Conservation (phyloP, 1,140 invertebrate species). For the Battus philenor region DNA sequence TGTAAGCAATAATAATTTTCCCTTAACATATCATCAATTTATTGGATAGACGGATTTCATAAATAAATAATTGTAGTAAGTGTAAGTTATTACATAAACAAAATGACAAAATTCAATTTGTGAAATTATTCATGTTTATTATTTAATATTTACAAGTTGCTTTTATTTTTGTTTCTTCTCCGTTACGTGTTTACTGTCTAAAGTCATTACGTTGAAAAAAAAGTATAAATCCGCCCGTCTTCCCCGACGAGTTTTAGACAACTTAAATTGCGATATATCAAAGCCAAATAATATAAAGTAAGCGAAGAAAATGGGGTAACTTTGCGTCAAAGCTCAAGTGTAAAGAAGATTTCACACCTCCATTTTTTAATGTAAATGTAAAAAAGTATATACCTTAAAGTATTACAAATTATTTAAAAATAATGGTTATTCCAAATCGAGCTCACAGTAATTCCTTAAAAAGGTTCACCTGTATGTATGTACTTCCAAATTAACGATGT, state of each 20-base stretch:
- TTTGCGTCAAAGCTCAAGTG: constrained; percentile 40
- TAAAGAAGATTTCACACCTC: constrained; percentile 31
- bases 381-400: too few species aligned
- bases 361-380: not conserved
- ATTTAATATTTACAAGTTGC: constrained; percentile 15
- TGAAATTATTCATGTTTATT: constrained; percentile 6
- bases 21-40: too few species aligned
- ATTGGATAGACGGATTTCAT: too few species aligned
- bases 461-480: too few species aligned
- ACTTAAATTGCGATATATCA: constrained; percentile 73
- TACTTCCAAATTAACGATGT: too few species aligned
- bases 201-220: constrained; percentile 54
- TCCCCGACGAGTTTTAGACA: constrained; percentile 61
- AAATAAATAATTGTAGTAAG: too few species aligned
- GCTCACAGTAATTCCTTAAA: too few species aligned
- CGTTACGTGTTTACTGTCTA: constrained; percentile 37
- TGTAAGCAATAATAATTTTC: too few species aligned
- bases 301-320: constrained; percentile 63
- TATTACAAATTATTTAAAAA: too few species aligned
- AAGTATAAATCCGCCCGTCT: constrained; percentile 58
- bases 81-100: too few species aligned
- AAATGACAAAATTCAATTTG: too few species aligned
- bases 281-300: constrained; percentile 73
- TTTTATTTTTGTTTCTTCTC: constrained; percentile 19
- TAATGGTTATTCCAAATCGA: too few species aligned